Evolutionary conservation across 1,140 invertebrate species (phyloP).

Genomic region (Macrobrachium nipponense): DNA sequence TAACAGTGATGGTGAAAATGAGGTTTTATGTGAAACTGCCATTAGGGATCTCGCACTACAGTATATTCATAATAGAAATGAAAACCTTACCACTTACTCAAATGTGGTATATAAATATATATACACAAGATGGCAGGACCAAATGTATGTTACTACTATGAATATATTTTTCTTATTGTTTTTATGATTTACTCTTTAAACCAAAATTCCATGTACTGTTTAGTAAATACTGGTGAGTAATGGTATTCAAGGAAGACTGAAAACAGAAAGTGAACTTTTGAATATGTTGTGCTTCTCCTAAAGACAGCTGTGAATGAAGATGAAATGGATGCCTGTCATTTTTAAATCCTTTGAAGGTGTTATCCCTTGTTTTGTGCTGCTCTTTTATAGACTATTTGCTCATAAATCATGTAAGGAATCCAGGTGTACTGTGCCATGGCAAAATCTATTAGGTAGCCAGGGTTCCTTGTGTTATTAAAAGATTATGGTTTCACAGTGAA

Average conservation of each 20-base stretch:
- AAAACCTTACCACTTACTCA: too few species aligned
- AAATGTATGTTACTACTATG: not conserved
- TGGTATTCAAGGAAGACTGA: not conserved
- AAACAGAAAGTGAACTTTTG: constrained; percentile 13
- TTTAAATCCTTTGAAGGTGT: not conserved
- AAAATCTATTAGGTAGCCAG: too few species aligned
- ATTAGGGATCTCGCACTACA: not conserved
- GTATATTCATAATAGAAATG: too few species aligned
- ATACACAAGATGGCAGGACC: not conserved
- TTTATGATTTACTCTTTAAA: not conserved
- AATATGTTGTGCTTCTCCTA: constrained; percentile 7
- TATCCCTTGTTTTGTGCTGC: too few species aligned
- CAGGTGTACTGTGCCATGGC: too few species aligned
- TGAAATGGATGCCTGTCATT: not conserved
- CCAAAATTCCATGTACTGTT: constrained; percentile 17
- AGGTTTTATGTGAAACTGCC: not conserved
- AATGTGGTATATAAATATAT: too few species aligned
- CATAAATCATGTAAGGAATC: too few species aligned
- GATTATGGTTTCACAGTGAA: too few species aligned
- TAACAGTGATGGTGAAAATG: not conserved
- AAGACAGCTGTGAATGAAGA: constrained; percentile 4
- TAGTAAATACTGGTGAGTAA: constrained; percentile 1
- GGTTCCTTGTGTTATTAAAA: too few species aligned
- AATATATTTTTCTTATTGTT: not conserved
- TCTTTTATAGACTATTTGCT: too few species aligned